These are phyloP conservation scores for Lateolabrax maculatus DNA, from an alignment of 2,797 vertebrate genomes.

Conservation along the genomic window DNA sequence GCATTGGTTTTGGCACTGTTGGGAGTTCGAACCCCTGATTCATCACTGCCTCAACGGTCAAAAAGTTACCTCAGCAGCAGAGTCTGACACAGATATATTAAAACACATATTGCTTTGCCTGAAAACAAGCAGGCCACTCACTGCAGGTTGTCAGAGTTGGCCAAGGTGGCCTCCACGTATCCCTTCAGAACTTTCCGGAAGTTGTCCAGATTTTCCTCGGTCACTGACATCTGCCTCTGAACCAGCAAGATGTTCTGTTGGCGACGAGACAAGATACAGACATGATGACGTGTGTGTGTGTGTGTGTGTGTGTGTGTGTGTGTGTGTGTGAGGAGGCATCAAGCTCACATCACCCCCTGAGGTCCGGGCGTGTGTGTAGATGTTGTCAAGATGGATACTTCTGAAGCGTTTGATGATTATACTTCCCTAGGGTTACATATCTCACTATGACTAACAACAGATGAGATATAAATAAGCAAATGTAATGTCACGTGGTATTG, in stretches of 20 bases:
- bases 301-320: conserved; percentile 19
- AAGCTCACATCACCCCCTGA: background rate
- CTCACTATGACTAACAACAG: conserved; percentile 4
- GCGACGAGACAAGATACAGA: conserved; percentile 36
- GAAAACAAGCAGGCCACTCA: conserved; percentile 80
- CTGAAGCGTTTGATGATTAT: conserved; percentile 8
- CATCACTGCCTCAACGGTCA: background rate
- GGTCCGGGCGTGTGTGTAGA: background rate
- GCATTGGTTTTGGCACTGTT: background rate
- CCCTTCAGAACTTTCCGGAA: conserved; percentile 89
- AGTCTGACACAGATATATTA: background rate
- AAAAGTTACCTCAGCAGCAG: conserved; percentile 9
- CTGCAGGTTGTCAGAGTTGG: conserved; percentile 93
- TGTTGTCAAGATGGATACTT: conserved; percentile 16
- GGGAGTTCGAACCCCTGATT: conserved; percentile 5
- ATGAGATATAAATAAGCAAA: conserved; percentile 19
- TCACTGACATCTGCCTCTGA: conserved; percentile 93
- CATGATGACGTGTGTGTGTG: conserved; percentile 9
- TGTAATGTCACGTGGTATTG: background rate
- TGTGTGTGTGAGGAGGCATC: background rate
- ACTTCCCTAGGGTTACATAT: background rate
- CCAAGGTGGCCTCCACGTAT: conserved; percentile 89
- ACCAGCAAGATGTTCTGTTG: conserved; percentile 94
- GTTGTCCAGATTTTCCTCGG: conserved; percentile 84
- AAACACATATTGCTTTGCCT: background rate